Percentiles rank a stretch among this genome's conserved stretches.
Conservation (phyloP, 2,888 invertebrate genomes). For the Cataglyphis livida region DNA sequence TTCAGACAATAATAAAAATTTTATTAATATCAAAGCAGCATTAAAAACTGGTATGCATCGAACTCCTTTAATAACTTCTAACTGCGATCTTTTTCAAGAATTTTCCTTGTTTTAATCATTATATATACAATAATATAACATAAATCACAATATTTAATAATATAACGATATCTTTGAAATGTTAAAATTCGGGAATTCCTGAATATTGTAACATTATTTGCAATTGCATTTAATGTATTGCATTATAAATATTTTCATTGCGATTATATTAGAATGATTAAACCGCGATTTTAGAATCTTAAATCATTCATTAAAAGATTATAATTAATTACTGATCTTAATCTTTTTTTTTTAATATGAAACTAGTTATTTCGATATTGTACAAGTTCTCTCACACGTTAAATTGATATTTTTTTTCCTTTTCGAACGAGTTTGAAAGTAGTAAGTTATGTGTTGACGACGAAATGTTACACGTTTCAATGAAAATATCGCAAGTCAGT, state of each 20-base stretch:
- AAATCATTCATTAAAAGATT: not conserved
- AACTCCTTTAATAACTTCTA: constrained; percentile 45
- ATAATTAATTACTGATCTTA: not conserved
- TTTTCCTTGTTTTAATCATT: not conserved
- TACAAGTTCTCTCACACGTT: not conserved
- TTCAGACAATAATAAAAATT: constrained; percentile 54
- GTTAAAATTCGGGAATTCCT: not conserved
- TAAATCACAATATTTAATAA: not conserved
- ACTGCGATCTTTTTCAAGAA: not conserved
- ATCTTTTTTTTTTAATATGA: not conserved
- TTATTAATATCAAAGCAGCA: constrained; percentile 6
- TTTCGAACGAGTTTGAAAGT: not conserved
- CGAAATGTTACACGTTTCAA: constrained; percentile 34
- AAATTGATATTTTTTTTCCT: not conserved
- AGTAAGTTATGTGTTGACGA: constrained; percentile 25
- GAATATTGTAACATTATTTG: not conserved
- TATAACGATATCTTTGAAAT: not conserved
- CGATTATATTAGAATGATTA: not conserved
- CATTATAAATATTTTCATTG: not conserved
- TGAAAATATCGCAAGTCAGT: constrained; percentile 52
- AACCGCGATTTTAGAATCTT: not conserved
- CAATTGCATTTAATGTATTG: not conserved
- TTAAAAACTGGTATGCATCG: no score
- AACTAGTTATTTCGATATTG: not conserved
- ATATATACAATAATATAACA: not conserved